Conservation (phyloP, 2,888 invertebrate genomes). For the Mesorhabditis sp. region DNA sequence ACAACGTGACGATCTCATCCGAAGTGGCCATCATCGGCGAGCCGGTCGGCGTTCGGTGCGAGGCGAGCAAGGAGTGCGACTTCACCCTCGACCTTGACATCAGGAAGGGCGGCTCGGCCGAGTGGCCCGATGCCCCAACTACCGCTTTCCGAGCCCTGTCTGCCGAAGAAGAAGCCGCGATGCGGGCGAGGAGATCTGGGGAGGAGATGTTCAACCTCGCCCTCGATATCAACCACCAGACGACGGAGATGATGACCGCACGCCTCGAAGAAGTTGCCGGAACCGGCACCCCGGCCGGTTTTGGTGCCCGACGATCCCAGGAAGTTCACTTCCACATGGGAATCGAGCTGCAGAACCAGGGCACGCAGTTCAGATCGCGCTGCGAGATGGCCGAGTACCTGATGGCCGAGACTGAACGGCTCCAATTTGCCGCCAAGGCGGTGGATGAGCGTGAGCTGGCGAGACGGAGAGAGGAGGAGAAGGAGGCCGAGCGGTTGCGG, state of each 20-base stretch:
- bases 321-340: constrained; percentile 1
- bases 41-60: neutral
- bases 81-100: constrained; percentile 24
- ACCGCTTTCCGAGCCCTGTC: constrained; percentile 6
- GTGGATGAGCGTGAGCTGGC: neutral
- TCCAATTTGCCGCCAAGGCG: neutral
- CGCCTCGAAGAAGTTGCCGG: neutral
- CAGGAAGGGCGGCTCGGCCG: constrained; percentile 18
- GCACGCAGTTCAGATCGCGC: neutral
- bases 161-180: constrained; percentile 25
- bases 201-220: constrained; percentile 40
- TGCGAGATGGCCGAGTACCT: neutral
- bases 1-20: constrained; percentile 11
- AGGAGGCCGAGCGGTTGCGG: neutral
- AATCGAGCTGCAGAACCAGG: neutral
- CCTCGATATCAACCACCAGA: constrained; percentile 37
- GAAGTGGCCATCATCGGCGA: constrained; percentile 15
- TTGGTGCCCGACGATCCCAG: neutral
- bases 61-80: neutral
- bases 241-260: constrained; percentile 31
- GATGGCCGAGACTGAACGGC: neutral
- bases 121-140: constrained; percentile 11
- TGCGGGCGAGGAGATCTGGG: constrained; percentile 33
- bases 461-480: neutral
- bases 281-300: neutral